These are phyloP conservation scores for Macrostomum lignano DNA, from an alignment of 1,140 invertebrate genomes.

Conservation along the genomic window DNA sequence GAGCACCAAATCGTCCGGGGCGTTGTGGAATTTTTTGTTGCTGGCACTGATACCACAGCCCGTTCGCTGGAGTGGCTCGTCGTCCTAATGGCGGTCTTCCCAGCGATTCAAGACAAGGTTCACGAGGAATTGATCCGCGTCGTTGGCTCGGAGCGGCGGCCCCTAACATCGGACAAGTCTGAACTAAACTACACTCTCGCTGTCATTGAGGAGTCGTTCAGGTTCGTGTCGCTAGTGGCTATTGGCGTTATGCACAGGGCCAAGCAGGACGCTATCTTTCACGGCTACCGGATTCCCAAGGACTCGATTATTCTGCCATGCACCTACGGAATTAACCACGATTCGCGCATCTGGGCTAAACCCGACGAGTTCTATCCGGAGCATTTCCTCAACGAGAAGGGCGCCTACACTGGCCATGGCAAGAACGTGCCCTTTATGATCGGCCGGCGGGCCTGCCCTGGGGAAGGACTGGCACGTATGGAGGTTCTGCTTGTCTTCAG, in stretches of 20 bases:
- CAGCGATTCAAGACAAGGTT: constrained; percentile 2
- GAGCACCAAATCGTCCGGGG: too few relatives aligned
- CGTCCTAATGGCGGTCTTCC: background rate
- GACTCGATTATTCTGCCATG: constrained; percentile 18
- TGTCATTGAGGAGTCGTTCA: background rate
- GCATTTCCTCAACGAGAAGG: constrained; percentile 12
- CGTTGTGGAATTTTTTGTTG: too few relatives aligned
- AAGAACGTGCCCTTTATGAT: constrained; percentile 13
- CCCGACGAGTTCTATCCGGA: constrained; percentile 14
- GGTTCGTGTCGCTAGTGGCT: background rate
- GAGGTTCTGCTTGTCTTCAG: constrained; percentile 33
- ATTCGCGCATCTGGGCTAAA: constrained; percentile 12
- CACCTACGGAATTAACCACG: constrained; percentile 13
- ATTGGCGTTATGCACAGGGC: background rate
- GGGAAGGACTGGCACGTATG: constrained; percentile 40
- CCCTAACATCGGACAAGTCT: background rate
- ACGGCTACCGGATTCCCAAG: constrained; percentile 11
- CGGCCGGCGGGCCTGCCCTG: constrained; percentile 35
- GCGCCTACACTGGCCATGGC: constrained; percentile 10
- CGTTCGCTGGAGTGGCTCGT: background rate
- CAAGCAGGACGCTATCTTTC: background rate
- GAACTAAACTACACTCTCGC: background rate
- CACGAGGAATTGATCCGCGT: background rate
- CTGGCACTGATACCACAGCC: background rate
- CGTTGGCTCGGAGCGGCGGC: background rate